These are phyloP conservation scores for Chamaetylas fuelleborni DNA, from an alignment of 2,113 vertebrate genomes.

Conservation along the genomic window DNA sequence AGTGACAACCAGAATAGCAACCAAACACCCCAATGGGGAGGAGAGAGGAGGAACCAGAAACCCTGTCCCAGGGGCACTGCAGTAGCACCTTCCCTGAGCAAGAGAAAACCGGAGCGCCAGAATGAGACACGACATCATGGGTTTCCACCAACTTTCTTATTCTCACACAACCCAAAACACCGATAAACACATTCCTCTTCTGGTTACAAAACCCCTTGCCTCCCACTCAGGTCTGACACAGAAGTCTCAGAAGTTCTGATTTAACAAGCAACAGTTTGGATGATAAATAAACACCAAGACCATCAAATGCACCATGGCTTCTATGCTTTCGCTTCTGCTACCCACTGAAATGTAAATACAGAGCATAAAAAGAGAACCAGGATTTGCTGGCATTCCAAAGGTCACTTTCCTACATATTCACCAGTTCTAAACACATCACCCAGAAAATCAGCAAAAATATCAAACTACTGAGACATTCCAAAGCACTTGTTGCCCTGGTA, in stretches of 20 bases:
- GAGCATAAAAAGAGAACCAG: background rate
- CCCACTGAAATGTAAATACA: slow-evolving; percentile 41
- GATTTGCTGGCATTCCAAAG: background rate
- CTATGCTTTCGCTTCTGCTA: background rate
- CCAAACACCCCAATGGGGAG: background rate
- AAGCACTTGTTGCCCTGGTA: background rate
- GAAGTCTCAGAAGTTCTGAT: slow-evolving; percentile 46
- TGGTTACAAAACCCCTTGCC: slow-evolving; percentile 35
- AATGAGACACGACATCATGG: background rate
- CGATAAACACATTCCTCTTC: slow-evolving; percentile 5
- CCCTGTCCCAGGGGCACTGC: background rate
- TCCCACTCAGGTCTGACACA: slow-evolving; percentile 49
- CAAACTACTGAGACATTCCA: background rate
- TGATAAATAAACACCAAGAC: slow-evolving; percentile 53
- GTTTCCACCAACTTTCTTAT: background rate
- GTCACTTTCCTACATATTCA: background rate
- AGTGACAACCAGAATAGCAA: background rate
- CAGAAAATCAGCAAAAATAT: background rate
- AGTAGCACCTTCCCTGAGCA: background rate
- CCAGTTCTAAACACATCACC: background rate
- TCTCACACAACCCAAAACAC: background rate
- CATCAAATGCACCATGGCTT: slow-evolving; percentile 8
- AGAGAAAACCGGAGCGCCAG: rapidly evolving
- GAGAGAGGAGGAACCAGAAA: background rate
- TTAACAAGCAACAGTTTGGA: slow-evolving; percentile 13